Conservation (phyloP, 2,888 invertebrate species). For the Protonemura montana region DNA sequence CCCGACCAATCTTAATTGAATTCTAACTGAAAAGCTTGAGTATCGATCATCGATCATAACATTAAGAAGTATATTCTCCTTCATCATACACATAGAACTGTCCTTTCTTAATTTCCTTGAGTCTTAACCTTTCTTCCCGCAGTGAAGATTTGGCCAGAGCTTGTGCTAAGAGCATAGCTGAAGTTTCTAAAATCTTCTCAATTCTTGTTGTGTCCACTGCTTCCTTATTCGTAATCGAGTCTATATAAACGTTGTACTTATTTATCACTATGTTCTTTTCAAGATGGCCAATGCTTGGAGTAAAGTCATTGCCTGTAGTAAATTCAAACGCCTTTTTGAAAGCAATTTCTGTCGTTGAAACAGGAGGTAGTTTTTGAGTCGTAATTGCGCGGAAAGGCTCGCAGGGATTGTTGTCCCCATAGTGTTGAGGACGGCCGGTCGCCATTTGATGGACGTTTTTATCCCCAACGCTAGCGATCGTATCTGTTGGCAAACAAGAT, state of each 20-base stretch:
- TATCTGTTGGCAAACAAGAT: conserved; percentile 7
- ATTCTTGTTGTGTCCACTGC: not conserved
- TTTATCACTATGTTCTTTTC: not conserved
- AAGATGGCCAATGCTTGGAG: not conserved
- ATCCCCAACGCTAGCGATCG: not conserved
- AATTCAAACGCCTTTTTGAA: not conserved
- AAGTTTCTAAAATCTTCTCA: too few species aligned
- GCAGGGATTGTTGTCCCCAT: not conserved
- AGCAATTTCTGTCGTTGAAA: not conserved
- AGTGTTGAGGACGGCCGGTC: not conserved
- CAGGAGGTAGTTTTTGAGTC: not conserved
- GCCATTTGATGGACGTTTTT: not conserved
- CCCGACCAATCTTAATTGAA: too few species aligned
- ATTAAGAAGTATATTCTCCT: too few species aligned
- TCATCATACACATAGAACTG: too few species aligned
- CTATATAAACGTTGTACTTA: not conserved
- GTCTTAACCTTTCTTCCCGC: not conserved
- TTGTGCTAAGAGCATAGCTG: not conserved
- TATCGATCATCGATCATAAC: too few species aligned
- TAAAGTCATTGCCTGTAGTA: not conserved
- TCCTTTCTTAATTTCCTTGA: too few species aligned
- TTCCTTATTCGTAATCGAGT: not conserved
- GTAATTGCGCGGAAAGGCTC: not conserved
- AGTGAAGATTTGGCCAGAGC: not conserved
- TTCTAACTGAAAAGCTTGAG: too few species aligned